These are phyloP conservation scores for Lepidurus couesii DNA, from an alignment of 1,140 invertebrate genomes.

Conservation along the genomic window DNA sequence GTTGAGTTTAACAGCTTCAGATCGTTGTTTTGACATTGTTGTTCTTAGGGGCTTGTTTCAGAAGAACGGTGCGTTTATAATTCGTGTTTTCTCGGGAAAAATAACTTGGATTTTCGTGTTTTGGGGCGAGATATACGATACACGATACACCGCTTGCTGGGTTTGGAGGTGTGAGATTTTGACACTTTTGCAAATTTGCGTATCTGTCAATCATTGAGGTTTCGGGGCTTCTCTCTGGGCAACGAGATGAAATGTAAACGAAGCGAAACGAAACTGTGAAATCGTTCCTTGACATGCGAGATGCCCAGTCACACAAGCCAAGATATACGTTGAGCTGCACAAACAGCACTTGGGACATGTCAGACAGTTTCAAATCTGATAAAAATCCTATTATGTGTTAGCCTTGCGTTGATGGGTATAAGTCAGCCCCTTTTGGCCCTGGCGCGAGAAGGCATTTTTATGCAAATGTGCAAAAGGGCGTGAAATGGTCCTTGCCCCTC, in stretches of 20 bases:
- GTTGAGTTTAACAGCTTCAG: no score
- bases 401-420: not conserved
- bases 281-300: conserved; percentile 16
- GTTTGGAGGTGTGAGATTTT: not conserved
- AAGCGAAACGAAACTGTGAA: not conserved
- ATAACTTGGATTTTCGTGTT: no score
- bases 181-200: conserved; percentile 16
- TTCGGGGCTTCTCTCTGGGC: no score
- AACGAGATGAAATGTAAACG: no score
- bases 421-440: not conserved
- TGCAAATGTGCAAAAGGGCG: conserved; percentile 21
- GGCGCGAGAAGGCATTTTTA: not conserved
- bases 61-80: no score
- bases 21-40: no score
- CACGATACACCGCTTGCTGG: not conserved
- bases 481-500: conserved; percentile 13
- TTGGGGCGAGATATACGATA: no score
- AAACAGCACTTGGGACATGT: not conserved
- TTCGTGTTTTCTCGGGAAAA: no score
- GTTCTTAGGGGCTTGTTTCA: no score
- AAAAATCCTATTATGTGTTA: conserved; percentile 4
- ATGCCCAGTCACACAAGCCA: not conserved
- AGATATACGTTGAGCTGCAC: not conserved
- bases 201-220: not conserved
- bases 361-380: not conserved